Percentiles rank a stretch among this genome's conserved stretches.
Evolutionary conservation across 1,140 invertebrate species (phyloP).

Genomic region (Drosophila arizonae): DNA sequence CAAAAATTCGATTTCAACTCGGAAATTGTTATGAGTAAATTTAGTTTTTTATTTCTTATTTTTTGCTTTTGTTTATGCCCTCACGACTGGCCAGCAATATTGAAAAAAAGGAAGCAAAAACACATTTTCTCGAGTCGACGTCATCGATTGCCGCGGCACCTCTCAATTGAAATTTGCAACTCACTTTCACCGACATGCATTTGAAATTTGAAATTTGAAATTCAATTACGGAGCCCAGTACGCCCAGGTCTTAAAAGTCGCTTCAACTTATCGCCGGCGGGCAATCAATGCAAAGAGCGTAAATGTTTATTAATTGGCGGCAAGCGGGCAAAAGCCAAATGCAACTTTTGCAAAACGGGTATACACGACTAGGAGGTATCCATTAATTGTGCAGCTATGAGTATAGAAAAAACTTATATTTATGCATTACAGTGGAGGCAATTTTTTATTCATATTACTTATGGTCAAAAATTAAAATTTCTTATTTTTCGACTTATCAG

Average conservation of each 20-base stretch:
- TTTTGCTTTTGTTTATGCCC: constrained; percentile 41
- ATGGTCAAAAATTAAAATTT: too few species aligned
- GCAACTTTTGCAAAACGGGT: not conserved
- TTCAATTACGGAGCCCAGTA: constrained; percentile 73
- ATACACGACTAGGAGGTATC: not conserved
- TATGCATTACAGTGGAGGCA: too few species aligned
- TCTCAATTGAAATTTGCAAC: constrained; percentile 37
- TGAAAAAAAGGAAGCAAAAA: constrained; percentile 15
- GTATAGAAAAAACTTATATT: not conserved
- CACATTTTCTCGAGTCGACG: constrained; percentile 31
- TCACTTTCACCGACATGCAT: constrained; percentile 65
- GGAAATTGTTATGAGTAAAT: constrained; percentile 38
- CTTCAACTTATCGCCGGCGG: constrained; percentile 37
- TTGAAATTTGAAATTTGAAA: constrained; percentile 61
- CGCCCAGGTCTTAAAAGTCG: constrained; percentile 57
- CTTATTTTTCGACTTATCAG: too few species aligned
- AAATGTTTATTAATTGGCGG: constrained; percentile 75
- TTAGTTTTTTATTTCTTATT: constrained; percentile 26
- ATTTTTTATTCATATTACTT: too few species aligned
- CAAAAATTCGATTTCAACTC: constrained; percentile 40
- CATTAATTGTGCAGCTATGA: not conserved
- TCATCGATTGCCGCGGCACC: constrained; percentile 28
- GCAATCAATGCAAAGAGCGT: constrained; percentile 67
- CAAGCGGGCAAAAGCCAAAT: constrained; percentile 29
- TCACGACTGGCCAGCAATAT: constrained; percentile 56